These are phyloP conservation scores for Drosophila elegans DNA, from an alignment of 1,140 invertebrate genomes.

Conservation along the genomic window DNA sequence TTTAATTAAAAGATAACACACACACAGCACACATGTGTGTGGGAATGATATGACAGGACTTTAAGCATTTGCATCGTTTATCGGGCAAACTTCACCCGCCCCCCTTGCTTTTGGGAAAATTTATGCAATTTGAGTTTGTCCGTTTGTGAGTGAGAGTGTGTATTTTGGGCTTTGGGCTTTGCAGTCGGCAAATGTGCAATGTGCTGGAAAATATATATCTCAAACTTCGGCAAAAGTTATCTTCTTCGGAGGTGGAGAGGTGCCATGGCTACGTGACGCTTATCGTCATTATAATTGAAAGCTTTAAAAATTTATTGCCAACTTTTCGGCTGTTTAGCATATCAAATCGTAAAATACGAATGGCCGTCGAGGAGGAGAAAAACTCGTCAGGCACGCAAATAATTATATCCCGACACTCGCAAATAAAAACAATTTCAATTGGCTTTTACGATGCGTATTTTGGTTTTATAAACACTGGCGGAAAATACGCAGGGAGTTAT, in stretches of 20 bases:
- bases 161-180: slow-evolving; percentile 43
- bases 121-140: slow-evolving; percentile 66
- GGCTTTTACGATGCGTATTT: slow-evolving; percentile 43
- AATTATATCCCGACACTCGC: slow-evolving; percentile 20
- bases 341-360: slow-evolving; percentile 52
- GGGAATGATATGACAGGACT: slow-evolving; percentile 52
- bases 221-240: slow-evolving; percentile 49
- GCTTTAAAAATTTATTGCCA: slow-evolving; percentile 73
- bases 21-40: slow-evolving; percentile 16
- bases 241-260: not conserved
- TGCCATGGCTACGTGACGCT: slow-evolving; percentile 53
- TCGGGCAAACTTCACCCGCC: slow-evolving; percentile 24
- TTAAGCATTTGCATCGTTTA: slow-evolving; percentile 67
- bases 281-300: slow-evolving; percentile 75
- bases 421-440: slow-evolving; percentile 48
- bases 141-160: slow-evolving; percentile 17
- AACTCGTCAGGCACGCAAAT: slow-evolving; percentile 35
- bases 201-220: slow-evolving; percentile 58
- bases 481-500: not conserved
- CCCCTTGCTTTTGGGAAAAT: slow-evolving; percentile 55
- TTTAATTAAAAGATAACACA: slow-evolving; percentile 83
- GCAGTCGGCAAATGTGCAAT: slow-evolving; percentile 50
- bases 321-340: slow-evolving; percentile 69
- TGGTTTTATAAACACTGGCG: slow-evolving; percentile 10
- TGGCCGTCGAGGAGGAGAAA: slow-evolving; percentile 13